These are phyloP conservation scores for Linurgus olivaceus DNA, from an alignment of 2,797 vertebrate genomes.

Conservation along the genomic window DNA sequence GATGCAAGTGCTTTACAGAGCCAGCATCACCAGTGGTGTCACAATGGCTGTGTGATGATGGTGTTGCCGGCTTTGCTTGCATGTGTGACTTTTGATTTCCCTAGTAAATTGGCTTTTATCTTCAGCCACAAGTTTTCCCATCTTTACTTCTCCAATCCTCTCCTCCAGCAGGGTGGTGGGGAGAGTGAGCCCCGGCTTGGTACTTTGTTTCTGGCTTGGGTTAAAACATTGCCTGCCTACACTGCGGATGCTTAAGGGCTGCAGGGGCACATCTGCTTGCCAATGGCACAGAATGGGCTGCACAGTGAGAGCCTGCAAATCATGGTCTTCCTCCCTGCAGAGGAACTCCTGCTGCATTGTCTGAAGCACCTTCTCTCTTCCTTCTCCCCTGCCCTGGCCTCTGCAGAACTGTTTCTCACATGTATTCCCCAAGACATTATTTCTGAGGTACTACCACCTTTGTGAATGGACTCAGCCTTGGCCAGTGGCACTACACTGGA, in stretches of 20 bases:
- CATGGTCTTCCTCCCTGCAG: not conserved
- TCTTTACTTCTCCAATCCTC: not conserved
- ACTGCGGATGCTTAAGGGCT: not conserved
- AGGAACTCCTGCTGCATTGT: not conserved
- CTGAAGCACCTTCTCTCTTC: not conserved
- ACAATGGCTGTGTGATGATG: not conserved
- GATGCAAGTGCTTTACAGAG: not conserved
- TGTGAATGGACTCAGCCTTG: not conserved
- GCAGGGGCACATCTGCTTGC: not conserved
- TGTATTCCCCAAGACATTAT: not conserved
- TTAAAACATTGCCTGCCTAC: not conserved
- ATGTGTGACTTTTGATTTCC: not conserved
- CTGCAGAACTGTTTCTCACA: not conserved
- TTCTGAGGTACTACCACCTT: not conserved
- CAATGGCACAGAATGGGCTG: not conserved
- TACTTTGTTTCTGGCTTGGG: not conserved
- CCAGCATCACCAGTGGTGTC: not conserved
- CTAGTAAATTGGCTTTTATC: not conserved
- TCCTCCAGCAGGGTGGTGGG: not conserved
- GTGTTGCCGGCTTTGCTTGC: not conserved
- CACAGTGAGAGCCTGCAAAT: not conserved
- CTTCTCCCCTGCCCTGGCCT: not conserved
- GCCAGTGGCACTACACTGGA: too few relatives aligned
- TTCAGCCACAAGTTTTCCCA: not conserved
- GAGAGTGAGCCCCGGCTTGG: accelerated